Evolutionary conservation across 2,888 invertebrate species (phyloP).

Genomic region (Gymnosoma rotundatum): DNA sequence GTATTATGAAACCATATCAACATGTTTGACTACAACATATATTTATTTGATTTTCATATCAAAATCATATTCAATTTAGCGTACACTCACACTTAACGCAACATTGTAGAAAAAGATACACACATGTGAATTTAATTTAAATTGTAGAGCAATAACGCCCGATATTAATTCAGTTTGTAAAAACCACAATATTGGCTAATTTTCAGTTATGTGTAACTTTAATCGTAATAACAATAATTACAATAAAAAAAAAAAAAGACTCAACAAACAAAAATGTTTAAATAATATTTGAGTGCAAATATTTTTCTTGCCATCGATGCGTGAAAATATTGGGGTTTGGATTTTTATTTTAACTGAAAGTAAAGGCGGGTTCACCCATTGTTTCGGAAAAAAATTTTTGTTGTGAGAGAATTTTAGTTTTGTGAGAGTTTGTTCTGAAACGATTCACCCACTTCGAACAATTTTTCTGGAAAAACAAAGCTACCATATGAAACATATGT

Average conservation of each 20-base stretch:
- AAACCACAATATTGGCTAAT: conserved; percentile 36
- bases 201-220: conserved; percentile 30
- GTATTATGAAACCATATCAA: conserved; percentile 44
- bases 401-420: too few species aligned
- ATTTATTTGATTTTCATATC: conserved; percentile 50
- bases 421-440: too few species aligned
- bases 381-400: too few species aligned
- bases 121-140: conserved; percentile 11
- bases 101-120: neutral
- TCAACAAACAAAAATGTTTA: neutral
- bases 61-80: conserved; percentile 44
- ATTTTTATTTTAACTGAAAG: too few species aligned
- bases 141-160: neutral
- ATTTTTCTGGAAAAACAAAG: too few species aligned
- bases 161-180: conserved; percentile 15
- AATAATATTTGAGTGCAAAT: neutral
- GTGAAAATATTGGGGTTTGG: neutral
- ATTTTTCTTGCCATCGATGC: neutral
- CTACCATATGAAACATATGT: too few species aligned
- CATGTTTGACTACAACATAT: conserved; percentile 13
- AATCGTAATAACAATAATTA: neutral
- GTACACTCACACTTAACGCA: neutral
- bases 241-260: neutral
- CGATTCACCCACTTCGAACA: too few species aligned
- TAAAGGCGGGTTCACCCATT: too few species aligned